Percentiles rank a stretch among this genome's conserved stretches.
Conservation (phyloP, 1,140 invertebrate species). For the Sitobion miscanthi region DNA sequence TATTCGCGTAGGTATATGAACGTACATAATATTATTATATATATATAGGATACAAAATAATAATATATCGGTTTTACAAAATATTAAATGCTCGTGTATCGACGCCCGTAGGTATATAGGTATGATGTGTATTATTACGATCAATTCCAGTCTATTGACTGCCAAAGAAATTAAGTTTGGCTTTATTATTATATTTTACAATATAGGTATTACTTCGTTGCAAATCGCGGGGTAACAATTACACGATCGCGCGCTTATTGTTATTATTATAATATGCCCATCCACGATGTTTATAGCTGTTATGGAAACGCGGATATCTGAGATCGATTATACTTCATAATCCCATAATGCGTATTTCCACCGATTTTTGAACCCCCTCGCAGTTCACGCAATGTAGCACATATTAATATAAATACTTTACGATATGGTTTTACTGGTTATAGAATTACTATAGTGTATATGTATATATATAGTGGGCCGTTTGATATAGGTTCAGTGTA, state of each 20-base stretch:
- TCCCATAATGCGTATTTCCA: not conserved
- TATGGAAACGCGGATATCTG: not conserved
- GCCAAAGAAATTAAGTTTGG: not conserved
- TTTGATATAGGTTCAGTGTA: not conserved
- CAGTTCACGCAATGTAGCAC: not conserved
- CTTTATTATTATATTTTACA: conserved; percentile 12
- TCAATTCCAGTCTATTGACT: not conserved
- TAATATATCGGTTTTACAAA: not conserved
- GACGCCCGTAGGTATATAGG: not conserved
- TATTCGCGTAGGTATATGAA: not conserved
- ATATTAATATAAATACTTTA: not conserved
- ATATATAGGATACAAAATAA: no score
- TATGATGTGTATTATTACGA: not conserved
- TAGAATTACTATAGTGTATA: not conserved
- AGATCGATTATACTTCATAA: not conserved
- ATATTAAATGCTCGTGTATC: not conserved
- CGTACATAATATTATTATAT: no score
- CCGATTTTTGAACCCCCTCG: not conserved
- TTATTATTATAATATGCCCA: not conserved
- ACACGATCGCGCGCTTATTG: not conserved
- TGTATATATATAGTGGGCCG: not conserved
- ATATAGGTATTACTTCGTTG: no score
- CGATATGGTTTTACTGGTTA: not conserved
- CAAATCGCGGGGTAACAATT: not conserved
- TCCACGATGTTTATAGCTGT: not conserved